Conservation (phyloP, 1,140 invertebrate species). For the Diachasmimorpha longicaudata region DNA sequence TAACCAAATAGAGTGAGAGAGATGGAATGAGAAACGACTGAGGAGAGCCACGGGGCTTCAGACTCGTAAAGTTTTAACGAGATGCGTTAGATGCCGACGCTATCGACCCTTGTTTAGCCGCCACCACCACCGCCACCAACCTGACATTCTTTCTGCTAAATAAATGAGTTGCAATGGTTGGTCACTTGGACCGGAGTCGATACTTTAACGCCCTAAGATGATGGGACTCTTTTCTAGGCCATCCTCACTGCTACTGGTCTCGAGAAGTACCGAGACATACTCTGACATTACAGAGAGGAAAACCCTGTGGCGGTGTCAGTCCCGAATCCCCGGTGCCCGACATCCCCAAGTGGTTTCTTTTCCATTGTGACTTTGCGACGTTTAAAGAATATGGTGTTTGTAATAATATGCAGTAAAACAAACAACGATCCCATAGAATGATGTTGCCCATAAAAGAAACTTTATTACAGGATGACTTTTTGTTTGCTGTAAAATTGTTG, state of each 20-base stretch:
- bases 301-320: neutral
- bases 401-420: neutral
- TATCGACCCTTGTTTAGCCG: conserved; percentile 21
- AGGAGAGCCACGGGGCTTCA: conserved; percentile 9
- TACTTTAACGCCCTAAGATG: conserved; percentile 43
- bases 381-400: neutral
- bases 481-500: neutral
- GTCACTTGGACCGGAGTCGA: conserved; percentile 26
- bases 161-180: conserved; percentile 41
- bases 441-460: neutral
- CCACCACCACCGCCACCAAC: neutral
- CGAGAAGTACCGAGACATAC: neutral
- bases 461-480: neutral
- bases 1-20: conserved; percentile 28
- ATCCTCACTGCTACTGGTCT: neutral
- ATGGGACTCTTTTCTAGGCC: conserved; percentile 33
- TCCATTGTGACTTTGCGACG: conserved; percentile 11
- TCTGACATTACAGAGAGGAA: neutral
- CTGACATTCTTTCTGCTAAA: conserved; percentile 43
- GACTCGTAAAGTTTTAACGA: conserved; percentile 51
- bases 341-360: neutral
- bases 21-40: conserved; percentile 12
- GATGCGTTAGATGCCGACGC: conserved; percentile 38
- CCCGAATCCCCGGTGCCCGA: neutral
- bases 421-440: neutral